Percentiles rank a stretch among this genome's conserved stretches.
phyloP scores from a whole-genome alignment of 2,888 invertebrate species.

The Caenorhabditis sp. region DNA sequence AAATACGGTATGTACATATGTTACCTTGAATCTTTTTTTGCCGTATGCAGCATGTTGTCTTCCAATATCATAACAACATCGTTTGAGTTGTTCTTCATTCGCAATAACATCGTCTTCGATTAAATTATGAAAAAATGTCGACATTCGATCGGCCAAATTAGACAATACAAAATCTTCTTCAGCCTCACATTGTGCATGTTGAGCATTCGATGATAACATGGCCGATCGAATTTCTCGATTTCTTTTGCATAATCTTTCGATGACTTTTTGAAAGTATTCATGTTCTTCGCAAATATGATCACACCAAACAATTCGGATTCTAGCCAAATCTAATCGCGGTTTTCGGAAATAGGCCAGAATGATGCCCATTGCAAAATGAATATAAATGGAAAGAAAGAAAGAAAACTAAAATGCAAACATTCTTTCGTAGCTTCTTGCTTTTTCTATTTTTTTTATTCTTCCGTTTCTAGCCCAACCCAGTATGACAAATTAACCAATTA shows the following conservation, averaged over 20 bases:
- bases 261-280: constrained; percentile 39
- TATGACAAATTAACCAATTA: not conserved
- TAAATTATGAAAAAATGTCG: constrained; percentile 28
- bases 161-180: constrained; percentile 39
- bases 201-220: constrained; percentile 32
- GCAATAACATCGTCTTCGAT: constrained; percentile 30
- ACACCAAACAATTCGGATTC: constrained; percentile 33
- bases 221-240: constrained; percentile 23
- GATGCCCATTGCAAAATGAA: constrained; percentile 18
- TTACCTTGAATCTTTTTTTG: constrained; percentile 34
- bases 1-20: not conserved
- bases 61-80: constrained; percentile 31
- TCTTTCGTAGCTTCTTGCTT: no score
- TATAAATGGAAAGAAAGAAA: not conserved
- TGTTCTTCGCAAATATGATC: constrained; percentile 32
- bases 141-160: constrained; percentile 27
- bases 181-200: constrained; percentile 28
- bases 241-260: constrained; percentile 26
- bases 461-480: not conserved
- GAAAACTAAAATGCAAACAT: not conserved
- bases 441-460: no score
- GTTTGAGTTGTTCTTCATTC: constrained; percentile 21
- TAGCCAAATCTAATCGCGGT: constrained; percentile 20
- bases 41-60: constrained; percentile 29
- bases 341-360: constrained; percentile 35